Evolutionary conservation across 92 coral and sea anemone genomes (phyloP).

Genomic region (Palythoa grandis): DNA sequence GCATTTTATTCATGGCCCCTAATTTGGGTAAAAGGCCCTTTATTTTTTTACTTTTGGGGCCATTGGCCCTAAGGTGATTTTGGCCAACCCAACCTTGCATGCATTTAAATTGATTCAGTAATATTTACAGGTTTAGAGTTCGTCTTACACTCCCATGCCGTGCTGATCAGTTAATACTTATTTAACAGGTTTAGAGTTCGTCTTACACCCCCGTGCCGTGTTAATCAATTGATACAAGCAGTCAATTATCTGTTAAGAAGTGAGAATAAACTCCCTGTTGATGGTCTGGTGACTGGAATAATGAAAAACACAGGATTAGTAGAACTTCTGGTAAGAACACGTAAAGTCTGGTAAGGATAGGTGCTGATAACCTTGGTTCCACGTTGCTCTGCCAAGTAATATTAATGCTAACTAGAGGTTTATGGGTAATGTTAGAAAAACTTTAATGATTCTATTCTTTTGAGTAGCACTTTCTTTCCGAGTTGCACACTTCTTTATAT

Average conservation of each 20-base stretch:
- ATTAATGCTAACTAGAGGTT: too few relatives aligned
- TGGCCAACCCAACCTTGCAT: neutral
- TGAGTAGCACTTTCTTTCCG: too few relatives aligned
- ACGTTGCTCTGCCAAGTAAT: too few relatives aligned
- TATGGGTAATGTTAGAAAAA: too few relatives aligned
- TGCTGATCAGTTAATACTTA: too few relatives aligned
- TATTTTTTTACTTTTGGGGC: too few relatives aligned
- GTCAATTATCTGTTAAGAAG: conserved; percentile 50
- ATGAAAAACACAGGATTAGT: conserved; percentile 63
- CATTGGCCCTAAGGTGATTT: too few relatives aligned
- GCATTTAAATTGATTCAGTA: neutral
- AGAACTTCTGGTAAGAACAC: conserved; percentile 56
- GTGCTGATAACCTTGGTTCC: neutral
- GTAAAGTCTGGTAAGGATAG: neutral
- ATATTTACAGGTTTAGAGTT: neutral
- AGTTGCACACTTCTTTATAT: too few relatives aligned
- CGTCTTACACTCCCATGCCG: neutral
- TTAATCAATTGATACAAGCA: conserved; percentile 54
- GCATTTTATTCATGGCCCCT: too few relatives aligned
- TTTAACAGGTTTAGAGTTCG: conserved; percentile 61
- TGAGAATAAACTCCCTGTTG: conserved; percentile 47
- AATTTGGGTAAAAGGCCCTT: too few relatives aligned
- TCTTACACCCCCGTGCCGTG: conserved; percentile 63
- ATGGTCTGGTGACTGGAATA: conserved; percentile 55
- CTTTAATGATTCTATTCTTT: too few relatives aligned